Evolutionary conservation across 2,888 invertebrate genomes (phyloP), one percentile per base, ranked within the genome.

Genomic region (Ophioninae sp.): DNA sequence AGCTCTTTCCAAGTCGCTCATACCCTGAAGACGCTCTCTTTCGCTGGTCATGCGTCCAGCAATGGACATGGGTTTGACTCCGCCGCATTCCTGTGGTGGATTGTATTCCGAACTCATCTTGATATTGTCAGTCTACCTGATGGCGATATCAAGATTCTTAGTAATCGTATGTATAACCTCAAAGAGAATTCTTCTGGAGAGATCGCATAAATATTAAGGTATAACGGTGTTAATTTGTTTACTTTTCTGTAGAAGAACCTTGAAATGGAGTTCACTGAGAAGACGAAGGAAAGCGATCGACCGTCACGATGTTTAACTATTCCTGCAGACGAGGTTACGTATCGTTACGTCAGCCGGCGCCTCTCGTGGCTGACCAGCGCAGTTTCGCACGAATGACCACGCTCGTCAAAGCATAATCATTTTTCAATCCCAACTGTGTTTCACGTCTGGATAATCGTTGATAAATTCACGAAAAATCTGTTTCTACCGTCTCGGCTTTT

Each of bases 1-100:
- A 75, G 95, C 95, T 87, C 98, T 95, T 93, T 98, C 98, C 39
- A 95, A 96, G 89, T 96, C 95, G n/a, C 96, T 96, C 97, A 98
- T 98, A 21, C 97, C 97, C 86, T 95, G 90, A 76, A 96, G 94
- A 91, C 98, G 95, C 93, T 98, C 97, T 75, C 97, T 94, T 93
- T 97, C 97, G 0, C 93, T 92, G 37, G 94, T 95, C 93, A 96
- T 95, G 80, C 97, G 96, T 0, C 97, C 97, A 79, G 94, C 95
- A 88, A 98, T 96, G 86, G 94, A 87, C 95, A 97, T 96, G 77
- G 97, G 96, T 93, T 94, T 95, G 0, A 95, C 95, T 86, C 96
- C 96, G 68, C 94, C 91, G 0, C 92, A 91, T n/a, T 21, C 21
- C 13, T 82, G 74, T 57, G 88, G 84, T 41, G 77, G 81, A 68